Evolutionary conservation across 2,797 vertebrate genomes (phyloP).

Genomic region (Myotis vivesi): DNA sequence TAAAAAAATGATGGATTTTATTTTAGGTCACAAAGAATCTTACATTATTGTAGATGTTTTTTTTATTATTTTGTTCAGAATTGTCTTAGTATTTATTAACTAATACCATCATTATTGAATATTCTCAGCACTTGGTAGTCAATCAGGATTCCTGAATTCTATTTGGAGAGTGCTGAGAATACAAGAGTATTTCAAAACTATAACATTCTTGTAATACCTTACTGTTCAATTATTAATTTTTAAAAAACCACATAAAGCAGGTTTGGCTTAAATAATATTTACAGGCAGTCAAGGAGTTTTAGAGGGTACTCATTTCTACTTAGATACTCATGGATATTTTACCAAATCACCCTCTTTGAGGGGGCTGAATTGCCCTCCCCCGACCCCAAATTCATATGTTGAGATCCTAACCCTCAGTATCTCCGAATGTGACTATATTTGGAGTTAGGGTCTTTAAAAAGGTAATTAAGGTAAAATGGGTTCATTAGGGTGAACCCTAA

Average conservation of each 20-base stretch:
- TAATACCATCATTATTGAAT: background rate
- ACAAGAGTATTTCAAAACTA: constrained; percentile 11
- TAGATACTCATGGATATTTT: background rate
- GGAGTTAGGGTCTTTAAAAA: background rate
- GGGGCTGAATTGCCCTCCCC: background rate
- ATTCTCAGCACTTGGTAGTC: background rate
- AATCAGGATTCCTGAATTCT: background rate
- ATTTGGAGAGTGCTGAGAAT: constrained; percentile 19
- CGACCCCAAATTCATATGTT: background rate
- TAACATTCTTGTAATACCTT: background rate
- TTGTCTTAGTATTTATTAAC: background rate
- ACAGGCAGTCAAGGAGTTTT: background rate
- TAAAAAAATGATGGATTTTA: background rate
- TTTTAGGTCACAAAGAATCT: constrained; percentile 27
- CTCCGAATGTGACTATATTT: background rate
- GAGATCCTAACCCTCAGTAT: background rate
- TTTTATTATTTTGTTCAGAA: background rate
- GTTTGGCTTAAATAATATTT: background rate
- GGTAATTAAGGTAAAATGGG: background rate
- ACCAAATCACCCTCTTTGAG: background rate
- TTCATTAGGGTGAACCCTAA: background rate
- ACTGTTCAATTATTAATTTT: constrained; percentile 47
- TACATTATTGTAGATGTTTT: background rate
- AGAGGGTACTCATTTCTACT: background rate
- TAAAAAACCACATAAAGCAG: background rate